phyloP scores from a whole-genome alignment of 2,797 vertebrate species.

The Dryobates pubescens region DNA sequence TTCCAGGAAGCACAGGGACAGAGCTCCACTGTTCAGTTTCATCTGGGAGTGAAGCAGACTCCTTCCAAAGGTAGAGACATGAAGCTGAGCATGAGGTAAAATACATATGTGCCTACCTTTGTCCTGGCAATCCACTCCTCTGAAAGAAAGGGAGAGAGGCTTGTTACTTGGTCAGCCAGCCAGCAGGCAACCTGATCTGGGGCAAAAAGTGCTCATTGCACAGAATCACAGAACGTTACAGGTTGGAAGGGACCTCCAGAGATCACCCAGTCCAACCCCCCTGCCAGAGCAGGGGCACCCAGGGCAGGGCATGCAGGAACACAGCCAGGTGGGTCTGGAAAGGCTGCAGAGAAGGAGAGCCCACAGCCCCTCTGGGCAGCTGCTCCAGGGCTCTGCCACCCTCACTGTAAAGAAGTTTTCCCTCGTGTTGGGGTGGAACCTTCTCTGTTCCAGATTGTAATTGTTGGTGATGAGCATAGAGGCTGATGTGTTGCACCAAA shows the following conservation, averaged over 20 bases:
- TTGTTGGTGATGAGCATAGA: not conserved
- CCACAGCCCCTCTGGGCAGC: too few species aligned
- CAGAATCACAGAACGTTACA: too few species aligned
- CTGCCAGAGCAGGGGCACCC: too few species aligned
- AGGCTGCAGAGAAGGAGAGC: too few species aligned
- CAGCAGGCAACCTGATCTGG: not conserved
- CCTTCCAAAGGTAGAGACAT: not conserved
- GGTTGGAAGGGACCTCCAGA: too few species aligned
- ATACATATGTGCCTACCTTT: conserved; percentile 53
- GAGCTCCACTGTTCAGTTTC: not conserved
- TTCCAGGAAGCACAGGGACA: not conserved
- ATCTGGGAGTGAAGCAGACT: not conserved
- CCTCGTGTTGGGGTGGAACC: too few species aligned
- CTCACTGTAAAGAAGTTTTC: too few species aligned
- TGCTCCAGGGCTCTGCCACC: too few species aligned
- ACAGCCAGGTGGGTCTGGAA: too few species aligned
- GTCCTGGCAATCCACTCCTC: conserved; percentile 28
- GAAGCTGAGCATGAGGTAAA: not conserved
- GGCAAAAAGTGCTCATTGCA: not conserved
- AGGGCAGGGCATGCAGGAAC: too few species aligned
- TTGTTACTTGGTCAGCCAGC: conserved; percentile 34
- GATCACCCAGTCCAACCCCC: too few species aligned
- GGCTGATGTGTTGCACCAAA: not conserved
- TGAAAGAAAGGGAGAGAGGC: conserved; percentile 61
- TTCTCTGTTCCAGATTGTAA: too few species aligned